Conservation (phyloP, 2,113 vertebrate species). For the Ammospiza nelsoni region DNA sequence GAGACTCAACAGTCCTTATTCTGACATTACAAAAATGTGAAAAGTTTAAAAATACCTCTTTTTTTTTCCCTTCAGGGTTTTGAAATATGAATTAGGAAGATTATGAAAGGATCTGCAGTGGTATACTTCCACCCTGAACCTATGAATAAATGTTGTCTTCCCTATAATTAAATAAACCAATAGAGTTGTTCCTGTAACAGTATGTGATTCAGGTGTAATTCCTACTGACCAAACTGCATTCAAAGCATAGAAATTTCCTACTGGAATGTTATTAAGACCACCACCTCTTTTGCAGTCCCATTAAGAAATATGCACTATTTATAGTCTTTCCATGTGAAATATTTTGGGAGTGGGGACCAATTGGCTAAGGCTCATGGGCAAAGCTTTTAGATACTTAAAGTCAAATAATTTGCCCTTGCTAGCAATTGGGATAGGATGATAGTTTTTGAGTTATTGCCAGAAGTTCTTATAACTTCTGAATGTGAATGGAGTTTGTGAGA, state of each 20-base stretch:
- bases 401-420: not conserved
- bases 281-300: not conserved
- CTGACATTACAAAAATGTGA: constrained; percentile 40
- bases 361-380: not conserved
- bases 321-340: not conserved
- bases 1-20: not conserved
- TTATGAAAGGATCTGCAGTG: constrained; percentile 45
- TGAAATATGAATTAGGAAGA: constrained; percentile 37
- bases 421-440: not conserved
- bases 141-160: constrained; percentile 32
- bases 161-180: constrained; percentile 51
- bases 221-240: not conserved
- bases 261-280: not conserved
- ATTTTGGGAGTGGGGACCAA: not conserved
- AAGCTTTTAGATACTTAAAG: not conserved
- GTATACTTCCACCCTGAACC: constrained; percentile 24
- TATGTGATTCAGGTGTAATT: constrained; percentile 8
- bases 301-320: not conserved
- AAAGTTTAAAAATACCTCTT: constrained; percentile 41
- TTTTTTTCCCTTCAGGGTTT: constrained; percentile 42
- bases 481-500: not conserved
- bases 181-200: not conserved
- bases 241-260: not conserved
- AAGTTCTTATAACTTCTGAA: not conserved
- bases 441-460: not conserved